phyloP scores from a whole-genome alignment of 2,113 vertebrate genomes.

The Charina bottae region DNA sequence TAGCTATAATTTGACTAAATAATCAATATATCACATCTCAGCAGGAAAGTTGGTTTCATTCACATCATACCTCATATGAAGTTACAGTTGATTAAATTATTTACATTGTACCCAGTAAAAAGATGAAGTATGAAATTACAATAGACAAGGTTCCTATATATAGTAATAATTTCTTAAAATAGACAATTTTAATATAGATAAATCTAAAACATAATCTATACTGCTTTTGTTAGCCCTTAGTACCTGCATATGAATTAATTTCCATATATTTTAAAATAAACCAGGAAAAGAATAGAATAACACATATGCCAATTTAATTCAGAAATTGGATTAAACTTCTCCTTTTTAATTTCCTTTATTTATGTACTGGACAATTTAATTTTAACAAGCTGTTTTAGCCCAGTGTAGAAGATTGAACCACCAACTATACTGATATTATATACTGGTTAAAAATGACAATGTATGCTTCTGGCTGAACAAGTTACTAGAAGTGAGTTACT shows the following conservation, averaged over 20 bases:
- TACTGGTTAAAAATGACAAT: background rate
- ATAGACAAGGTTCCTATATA: conserved; percentile 29
- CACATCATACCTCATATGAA: background rate
- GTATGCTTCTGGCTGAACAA: background rate
- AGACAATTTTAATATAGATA: conserved; percentile 33
- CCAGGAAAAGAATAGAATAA: conserved; percentile 37
- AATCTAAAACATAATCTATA: background rate
- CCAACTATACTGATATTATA: background rate
- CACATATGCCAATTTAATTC: conserved; percentile 15
- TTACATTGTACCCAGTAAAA: conserved; percentile 13
- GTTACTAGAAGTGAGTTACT: background rate
- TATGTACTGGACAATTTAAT: background rate
- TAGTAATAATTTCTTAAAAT: conserved; percentile 33
- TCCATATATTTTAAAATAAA: conserved; percentile 37
- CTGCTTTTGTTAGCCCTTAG: conserved; percentile 30
- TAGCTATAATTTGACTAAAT: conserved; percentile 8
- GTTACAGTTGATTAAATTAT: conserved; percentile 9
- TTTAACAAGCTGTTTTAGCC: background rate
- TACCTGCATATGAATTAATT: conserved; percentile 43
- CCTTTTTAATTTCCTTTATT: background rate
- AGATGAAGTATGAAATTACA: conserved; percentile 38
- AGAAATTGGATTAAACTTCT: conserved; percentile 22
- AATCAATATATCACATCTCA: background rate
- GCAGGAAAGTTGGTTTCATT: background rate
- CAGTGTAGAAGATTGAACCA: background rate